Base-by-base conservation (phyloP, 2,113 vertebrate species). In the Cyanoderma ruficeps region DNA sequence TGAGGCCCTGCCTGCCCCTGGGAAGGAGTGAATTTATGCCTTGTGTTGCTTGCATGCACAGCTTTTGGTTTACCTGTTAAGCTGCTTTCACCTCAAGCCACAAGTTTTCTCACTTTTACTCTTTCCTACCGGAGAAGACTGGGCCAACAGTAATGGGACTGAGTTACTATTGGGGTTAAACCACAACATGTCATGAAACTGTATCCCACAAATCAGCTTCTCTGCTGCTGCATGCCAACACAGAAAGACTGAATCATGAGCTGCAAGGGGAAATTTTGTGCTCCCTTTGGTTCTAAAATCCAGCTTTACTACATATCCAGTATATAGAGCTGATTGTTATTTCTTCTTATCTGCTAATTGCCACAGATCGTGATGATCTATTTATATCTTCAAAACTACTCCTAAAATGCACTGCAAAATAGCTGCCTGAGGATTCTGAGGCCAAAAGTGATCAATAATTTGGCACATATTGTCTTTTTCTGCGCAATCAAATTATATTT, bases 311-410 rank as follows among this genome's bases (percentile, higher is more conserved):
- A 44, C 21, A 5, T 33, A 69, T 6, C 28, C 33, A 42, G 10
- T 30, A 87, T 11, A 33, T 10, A 80, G 15, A 79, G 33, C 11
- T 59, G n/a, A 87, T 74, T 60, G 53, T 61, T 93, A 65, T 79
- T 96, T 76, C 47, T 68, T 77, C 52, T 64, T 76, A 83, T 95
- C 81, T 85, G 49, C 78, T 87, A 96, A 95, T 97, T 95, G 55
- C 65, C 53, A 79, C 67, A 94, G 55, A 96, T 49, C 68, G 47
- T 60, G 42, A 67, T 59, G n/a, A 92, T 87, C 61, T 86, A 86
- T 85, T 93, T 96, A 85, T 93, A 82, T 65, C 75, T 80, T 80
- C 17, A 82, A 49, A 91, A 95, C 42, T 69, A 87, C 47, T 91
- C 75, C 67, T 85, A 56, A 75, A 87, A 83, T 7, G 20, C 23